These are phyloP conservation scores for Ophthalmolycus amberensis DNA, from an alignment of 2,113 vertebrate genomes.

Conservation along the genomic window DNA sequence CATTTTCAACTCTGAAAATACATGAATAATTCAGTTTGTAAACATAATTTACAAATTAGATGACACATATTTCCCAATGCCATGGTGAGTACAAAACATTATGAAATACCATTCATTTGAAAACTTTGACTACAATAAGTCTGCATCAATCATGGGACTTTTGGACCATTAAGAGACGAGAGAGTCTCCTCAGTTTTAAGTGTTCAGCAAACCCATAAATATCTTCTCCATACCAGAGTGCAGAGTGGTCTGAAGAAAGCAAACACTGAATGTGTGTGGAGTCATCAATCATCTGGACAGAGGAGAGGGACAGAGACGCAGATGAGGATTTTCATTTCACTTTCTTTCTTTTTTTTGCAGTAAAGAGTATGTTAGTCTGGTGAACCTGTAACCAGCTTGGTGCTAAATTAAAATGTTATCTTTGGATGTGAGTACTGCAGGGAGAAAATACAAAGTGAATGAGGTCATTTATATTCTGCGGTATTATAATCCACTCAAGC, in stretches of 20 bases:
- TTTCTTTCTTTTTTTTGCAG: background rate
- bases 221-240: constrained; percentile 41
- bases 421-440: background rate
- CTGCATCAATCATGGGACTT: background rate
- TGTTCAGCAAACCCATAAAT: constrained; percentile 80
- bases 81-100: background rate
- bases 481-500: background rate
- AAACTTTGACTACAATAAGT: background rate
- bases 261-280: constrained; percentile 73
- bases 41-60: background rate
- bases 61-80: background rate
- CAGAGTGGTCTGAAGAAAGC: constrained; percentile 62
- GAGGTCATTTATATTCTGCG: background rate
- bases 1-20: background rate
- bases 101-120: background rate
- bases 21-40: background rate
- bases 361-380: accelerated
- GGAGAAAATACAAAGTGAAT: background rate
- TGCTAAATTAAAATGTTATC: too few relatives aligned
- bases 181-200: constrained; percentile 59
- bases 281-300: constrained; percentile 73
- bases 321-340: background rate
- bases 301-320: constrained; percentile 13
- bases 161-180: constrained; percentile 1
- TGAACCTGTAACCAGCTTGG: background rate